Conservation (phyloP, 1,140 invertebrate genomes). For the Penaeus chinensis region DNA sequence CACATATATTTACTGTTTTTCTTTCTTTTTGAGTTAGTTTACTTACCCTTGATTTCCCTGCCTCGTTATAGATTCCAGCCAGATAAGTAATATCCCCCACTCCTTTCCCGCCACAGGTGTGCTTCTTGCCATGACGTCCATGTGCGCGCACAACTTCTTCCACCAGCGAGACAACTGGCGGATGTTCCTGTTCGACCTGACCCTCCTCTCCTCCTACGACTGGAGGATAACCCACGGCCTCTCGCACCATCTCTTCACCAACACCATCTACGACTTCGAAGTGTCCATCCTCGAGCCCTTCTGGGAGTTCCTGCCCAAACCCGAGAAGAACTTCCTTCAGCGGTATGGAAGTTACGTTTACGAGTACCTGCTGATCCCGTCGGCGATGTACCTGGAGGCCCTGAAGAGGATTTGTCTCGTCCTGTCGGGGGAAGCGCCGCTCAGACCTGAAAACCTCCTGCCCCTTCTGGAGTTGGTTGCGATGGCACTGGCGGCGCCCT, state of each 20-base stretch:
- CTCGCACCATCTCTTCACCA: constrained; percentile 85
- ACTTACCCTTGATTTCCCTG: too few species aligned
- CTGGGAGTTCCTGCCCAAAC: constrained; percentile 75
- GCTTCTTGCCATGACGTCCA: constrained; percentile 63
- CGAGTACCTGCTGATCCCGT: constrained; percentile 71
- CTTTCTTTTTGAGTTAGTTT: too few species aligned
- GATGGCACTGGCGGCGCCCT: background rate
- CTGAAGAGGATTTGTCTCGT: constrained; percentile 63
- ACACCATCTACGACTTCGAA: constrained; percentile 80
- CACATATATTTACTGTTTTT: too few species aligned
- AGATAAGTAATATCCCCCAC: too few species aligned
- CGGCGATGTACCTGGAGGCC: constrained; percentile 68
- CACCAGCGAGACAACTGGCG: constrained; percentile 84
- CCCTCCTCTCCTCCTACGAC: constrained; percentile 75
- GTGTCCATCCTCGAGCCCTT: constrained; percentile 78
- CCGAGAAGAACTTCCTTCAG: constrained; percentile 68
- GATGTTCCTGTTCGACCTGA: constrained; percentile 84
- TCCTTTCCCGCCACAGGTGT: constrained; percentile 20
- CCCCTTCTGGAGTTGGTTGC: constrained; percentile 50
- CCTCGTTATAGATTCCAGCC: too few species aligned
- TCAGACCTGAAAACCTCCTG: constrained; percentile 63
- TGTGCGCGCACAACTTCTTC: constrained; percentile 82
- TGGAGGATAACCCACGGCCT: constrained; percentile 83
- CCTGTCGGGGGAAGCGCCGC: constrained; percentile 39
- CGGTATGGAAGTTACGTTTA: constrained; percentile 70